phyloP scores from a whole-genome alignment of 2,888 invertebrate species.

The Trichopria drosophilae region DNA sequence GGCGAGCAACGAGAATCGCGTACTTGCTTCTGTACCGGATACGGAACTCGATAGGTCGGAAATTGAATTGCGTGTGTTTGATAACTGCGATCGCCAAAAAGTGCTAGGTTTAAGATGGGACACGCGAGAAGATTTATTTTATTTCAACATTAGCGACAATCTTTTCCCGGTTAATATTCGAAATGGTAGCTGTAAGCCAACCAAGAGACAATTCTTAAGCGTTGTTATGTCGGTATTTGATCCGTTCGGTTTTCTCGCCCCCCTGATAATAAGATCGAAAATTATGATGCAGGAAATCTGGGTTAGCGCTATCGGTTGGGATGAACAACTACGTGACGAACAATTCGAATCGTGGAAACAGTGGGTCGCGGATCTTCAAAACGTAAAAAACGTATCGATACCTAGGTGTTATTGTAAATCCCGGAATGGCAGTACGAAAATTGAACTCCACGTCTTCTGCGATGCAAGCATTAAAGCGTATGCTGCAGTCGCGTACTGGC shows the following conservation, averaged over 20 bases:
- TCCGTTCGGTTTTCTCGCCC: too few relatives aligned
- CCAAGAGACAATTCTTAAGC: too few relatives aligned
- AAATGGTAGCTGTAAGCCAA: constrained; percentile 24
- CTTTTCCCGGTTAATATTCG: too few relatives aligned
- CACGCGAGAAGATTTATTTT: too few relatives aligned
- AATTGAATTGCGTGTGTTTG: not conserved
- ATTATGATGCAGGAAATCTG: constrained; percentile 36
- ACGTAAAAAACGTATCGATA: constrained; percentile 4
- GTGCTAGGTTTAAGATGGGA: constrained; percentile 34
- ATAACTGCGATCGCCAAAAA: not conserved
- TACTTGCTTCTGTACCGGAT: not conserved
- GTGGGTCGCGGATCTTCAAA: constrained; percentile 30
- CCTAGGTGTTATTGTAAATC: constrained; percentile 34
- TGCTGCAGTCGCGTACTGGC: too few relatives aligned
- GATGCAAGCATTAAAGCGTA: too few relatives aligned
- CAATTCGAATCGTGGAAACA: constrained; percentile 20
- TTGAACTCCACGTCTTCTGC: too few relatives aligned
- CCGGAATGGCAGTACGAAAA: constrained; percentile 20
- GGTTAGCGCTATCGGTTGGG: constrained; percentile 30
- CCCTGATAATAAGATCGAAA: constrained; percentile 32
- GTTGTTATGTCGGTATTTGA: too few relatives aligned
- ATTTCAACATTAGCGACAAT: too few relatives aligned
- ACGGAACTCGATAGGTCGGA: not conserved
- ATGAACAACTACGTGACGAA: constrained; percentile 22
- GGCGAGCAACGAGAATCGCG: not conserved